phyloP scores from a whole-genome alignment of 2,113 vertebrate genomes.

The Aegotheles bennettii region DNA sequence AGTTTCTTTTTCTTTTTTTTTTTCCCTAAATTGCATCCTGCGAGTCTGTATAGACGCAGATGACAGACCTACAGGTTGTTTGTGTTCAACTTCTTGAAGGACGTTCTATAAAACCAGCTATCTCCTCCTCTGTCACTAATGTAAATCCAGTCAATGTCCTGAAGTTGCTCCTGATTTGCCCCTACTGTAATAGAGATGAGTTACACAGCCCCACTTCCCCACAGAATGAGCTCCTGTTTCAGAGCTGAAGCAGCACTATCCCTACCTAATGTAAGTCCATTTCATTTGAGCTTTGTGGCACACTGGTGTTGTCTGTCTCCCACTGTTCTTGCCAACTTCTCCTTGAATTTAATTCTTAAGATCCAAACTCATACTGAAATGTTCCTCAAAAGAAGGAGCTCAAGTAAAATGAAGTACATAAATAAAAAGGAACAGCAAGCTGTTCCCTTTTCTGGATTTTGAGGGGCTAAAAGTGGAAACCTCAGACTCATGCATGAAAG shows the following conservation, averaged over 20 bases:
- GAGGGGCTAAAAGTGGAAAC: background rate
- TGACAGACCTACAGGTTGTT: background rate
- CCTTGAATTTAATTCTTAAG: background rate
- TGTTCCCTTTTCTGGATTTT: background rate
- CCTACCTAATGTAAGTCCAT: background rate
- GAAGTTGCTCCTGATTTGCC: background rate
- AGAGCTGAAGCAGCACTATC: background rate
- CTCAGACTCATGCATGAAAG: background rate
- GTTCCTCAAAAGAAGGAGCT: background rate
- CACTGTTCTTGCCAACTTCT: background rate
- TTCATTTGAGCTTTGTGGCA: background rate
- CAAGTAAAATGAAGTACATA: background rate
- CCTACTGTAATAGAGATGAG: background rate
- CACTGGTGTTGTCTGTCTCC: background rate
- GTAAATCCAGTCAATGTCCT: background rate
- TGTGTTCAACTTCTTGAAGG: background rate
- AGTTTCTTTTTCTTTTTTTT: background rate
- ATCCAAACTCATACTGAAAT: background rate
- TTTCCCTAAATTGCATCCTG: background rate
- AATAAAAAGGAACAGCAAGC: background rate
- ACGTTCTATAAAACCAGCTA: background rate
- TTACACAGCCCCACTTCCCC: background rate
- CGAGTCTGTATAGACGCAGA: rapidly evolving
- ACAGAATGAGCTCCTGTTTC: background rate
- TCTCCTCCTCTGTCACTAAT: background rate